Evolutionary conservation across 2,113 vertebrate species (phyloP).

Genomic region (Tichodroma muraria): DNA sequence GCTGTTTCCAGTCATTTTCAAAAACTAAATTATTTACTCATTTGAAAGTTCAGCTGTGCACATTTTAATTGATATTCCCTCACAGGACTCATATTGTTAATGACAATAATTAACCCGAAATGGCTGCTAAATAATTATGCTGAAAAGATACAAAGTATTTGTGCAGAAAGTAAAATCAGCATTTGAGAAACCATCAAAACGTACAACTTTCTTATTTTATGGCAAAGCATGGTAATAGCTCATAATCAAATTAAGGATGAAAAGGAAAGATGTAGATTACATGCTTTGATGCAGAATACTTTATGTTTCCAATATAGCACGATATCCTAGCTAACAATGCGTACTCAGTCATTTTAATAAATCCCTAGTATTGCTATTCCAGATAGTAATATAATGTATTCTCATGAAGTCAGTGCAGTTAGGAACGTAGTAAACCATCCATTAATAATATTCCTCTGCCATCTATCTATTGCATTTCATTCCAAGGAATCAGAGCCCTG

Average conservation of each 20-base stretch:
- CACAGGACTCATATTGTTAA: slow-evolving; percentile 92
- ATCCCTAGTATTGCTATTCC: slow-evolving; percentile 58
- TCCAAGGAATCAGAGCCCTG: slow-evolving; percentile 30
- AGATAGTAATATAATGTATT: slow-evolving; percentile 62
- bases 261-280: slow-evolving; percentile 70
- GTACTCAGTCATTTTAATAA: slow-evolving; percentile 67
- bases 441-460: slow-evolving; percentile 58
- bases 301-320: slow-evolving; percentile 75
- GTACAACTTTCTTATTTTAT: slow-evolving; percentile 73
- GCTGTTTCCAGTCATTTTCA: slow-evolving; percentile 93
- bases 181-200: slow-evolving; percentile 76
- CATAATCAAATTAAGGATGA: slow-evolving; percentile 80
- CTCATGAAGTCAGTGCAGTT: slow-evolving; percentile 45
- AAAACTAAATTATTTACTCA: slow-evolving; percentile 94
- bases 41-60: slow-evolving; percentile 82
- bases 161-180: slow-evolving; percentile 78
- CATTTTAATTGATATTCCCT: slow-evolving; percentile 92
- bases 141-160: slow-evolving; percentile 76
- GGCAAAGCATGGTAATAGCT: slow-evolving; percentile 71
- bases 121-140: slow-evolving; percentile 94
- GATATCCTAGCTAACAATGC: slow-evolving; percentile 62
- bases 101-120: slow-evolving; percentile 98
- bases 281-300: slow-evolving; percentile 73
- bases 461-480: slow-evolving; percentile 40
- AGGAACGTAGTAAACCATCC: slow-evolving; percentile 43